Evolutionary conservation across 2,888 invertebrate genomes (phyloP).

Genomic region (Timandra comae): DNA sequence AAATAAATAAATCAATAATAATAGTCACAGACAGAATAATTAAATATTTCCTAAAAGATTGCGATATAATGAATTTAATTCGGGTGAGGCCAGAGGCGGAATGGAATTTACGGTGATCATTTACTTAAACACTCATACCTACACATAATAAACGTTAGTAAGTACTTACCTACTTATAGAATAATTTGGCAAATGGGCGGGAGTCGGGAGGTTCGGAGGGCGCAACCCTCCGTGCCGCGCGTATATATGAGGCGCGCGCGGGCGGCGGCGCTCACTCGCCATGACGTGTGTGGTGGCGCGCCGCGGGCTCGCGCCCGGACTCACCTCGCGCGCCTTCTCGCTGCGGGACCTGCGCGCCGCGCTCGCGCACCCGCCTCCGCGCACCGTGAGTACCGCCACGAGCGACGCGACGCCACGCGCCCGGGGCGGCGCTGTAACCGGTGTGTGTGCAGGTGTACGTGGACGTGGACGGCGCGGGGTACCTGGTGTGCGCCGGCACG

Average conservation of each 20-base stretch:
- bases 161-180: too few relatives aligned
- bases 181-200: too few relatives aligned
- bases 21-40: too few relatives aligned
- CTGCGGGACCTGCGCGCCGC: conserved; percentile 33
- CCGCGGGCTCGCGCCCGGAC: conserved; percentile 43
- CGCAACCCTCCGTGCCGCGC: not conserved
- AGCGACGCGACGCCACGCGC: too few relatives aligned
- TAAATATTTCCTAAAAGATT: too few relatives aligned
- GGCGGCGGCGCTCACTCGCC: conserved; percentile 8
- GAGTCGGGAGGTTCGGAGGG: not conserved
- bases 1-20: too few relatives aligned
- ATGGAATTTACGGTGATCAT: too few relatives aligned
- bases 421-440: not conserved
- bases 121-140: too few relatives aligned
- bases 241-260: conserved; percentile 7
- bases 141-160: too few relatives aligned
- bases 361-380: conserved; percentile 10
- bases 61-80: too few relatives aligned
- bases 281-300: conserved; percentile 32
- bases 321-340: conserved; percentile 34
- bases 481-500: conserved; percentile 19
- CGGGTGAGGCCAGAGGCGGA: too few relatives aligned
- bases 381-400: conserved; percentile 15
- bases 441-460: conserved; percentile 33
- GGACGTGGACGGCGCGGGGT: conserved; percentile 36